Percentiles rank a stretch among this genome's conserved stretches.
Evolutionary conservation across 92 coral and sea anemone genomes (phyloP).

Genomic region (Porites evermanni): DNA sequence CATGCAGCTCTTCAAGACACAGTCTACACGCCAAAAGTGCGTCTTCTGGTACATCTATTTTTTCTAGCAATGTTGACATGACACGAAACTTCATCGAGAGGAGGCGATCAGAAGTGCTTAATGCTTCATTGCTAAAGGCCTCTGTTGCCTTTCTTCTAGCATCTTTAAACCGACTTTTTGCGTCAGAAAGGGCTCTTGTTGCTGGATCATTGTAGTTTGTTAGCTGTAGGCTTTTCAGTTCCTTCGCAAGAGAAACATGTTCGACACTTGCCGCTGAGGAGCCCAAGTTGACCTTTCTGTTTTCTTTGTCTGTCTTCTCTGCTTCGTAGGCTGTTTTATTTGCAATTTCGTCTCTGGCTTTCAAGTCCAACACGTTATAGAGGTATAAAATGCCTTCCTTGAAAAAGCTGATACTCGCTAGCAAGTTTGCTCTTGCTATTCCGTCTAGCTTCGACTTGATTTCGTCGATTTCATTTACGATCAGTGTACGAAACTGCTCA

Average conservation of each 20-base stretch:
- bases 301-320: background rate
- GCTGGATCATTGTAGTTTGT: background rate
- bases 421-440: background rate
- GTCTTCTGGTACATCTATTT: background rate
- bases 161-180: conserved; percentile 31
- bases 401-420: conserved; percentile 12
- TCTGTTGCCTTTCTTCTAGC: conserved; percentile 18
- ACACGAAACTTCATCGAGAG: conserved; percentile 50
- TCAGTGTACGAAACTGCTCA: background rate
- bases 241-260: background rate
- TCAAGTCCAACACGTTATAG: conserved; percentile 14
- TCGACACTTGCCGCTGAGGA: background rate
- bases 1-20: conserved; percentile 49
- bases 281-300: background rate
- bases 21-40: conserved; percentile 20
- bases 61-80: conserved; percentile 48
- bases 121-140: conserved; percentile 41
- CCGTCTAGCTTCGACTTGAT: conserved; percentile 14
- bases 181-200: conserved; percentile 4
- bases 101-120: conserved; percentile 35
- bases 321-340: background rate
- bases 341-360: background rate
- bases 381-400: conserved; percentile 17
- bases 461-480: conserved; percentile 4
- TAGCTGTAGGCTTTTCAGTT: background rate